Percentiles rank a stretch among this genome's conserved stretches.
Evolutionary conservation across 2,797 vertebrate species (phyloP).

Genomic region (Peromyscus melanophrys): DNA sequence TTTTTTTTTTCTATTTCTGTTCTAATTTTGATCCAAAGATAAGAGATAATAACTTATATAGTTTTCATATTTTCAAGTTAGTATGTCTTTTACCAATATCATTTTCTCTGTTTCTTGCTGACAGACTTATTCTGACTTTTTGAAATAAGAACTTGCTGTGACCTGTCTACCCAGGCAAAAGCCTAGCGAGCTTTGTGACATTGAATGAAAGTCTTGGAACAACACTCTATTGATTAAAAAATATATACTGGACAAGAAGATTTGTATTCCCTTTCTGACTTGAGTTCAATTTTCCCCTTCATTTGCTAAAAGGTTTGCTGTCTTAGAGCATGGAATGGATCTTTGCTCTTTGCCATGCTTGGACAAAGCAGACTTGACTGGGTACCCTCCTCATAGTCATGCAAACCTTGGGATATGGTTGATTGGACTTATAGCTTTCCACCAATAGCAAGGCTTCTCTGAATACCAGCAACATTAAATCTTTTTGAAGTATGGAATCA

Average conservation of each 20-base stretch:
- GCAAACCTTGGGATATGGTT: neutral
- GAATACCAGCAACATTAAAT: neutral
- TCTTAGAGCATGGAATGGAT: conserved; percentile 45
- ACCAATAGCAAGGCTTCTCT: neutral
- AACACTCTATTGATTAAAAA: conserved; percentile 77
- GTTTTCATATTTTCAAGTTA: conserved; percentile 78
- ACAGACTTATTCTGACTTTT: conserved; percentile 58
- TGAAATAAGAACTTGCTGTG: conserved; percentile 63
- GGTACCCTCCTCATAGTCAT: neutral
- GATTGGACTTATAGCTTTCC: neutral
- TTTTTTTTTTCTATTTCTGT: conserved; percentile 36
- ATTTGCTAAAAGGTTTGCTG: conserved; percentile 81
- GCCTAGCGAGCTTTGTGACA: conserved; percentile 24
- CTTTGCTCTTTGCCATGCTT: conserved; percentile 52
- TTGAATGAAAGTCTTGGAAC: conserved; percentile 75
- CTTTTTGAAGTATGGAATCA: neutral
- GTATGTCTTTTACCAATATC: neutral
- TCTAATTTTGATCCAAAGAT: conserved; percentile 20
- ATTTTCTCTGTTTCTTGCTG: neutral
- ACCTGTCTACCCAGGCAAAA: conserved; percentile 61
- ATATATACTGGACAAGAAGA: conserved; percentile 62
- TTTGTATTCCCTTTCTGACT: conserved; percentile 73
- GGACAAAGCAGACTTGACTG: neutral
- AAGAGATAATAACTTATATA: neutral
- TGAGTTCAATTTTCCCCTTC: conserved; percentile 79